phyloP scores from a whole-genome alignment of 2,888 invertebrate genomes.

The Tetrapedia diversipes region DNA sequence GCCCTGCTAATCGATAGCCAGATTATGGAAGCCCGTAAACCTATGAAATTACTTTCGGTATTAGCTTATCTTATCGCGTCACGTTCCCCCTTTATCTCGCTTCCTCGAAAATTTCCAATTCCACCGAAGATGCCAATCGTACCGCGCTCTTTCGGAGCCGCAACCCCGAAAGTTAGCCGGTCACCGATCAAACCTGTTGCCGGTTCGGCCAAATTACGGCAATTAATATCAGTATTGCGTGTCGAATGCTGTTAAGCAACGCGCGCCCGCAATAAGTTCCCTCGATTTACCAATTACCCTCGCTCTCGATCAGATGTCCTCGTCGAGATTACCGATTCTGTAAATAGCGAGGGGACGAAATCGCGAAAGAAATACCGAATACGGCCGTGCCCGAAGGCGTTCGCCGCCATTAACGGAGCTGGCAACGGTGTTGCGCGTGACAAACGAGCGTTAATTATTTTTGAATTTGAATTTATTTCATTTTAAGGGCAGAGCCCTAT shows the following conservation, averaged over 20 bases:
- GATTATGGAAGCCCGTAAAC: constrained; percentile 44
- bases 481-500: too few species aligned
- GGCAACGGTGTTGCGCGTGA: too few species aligned
- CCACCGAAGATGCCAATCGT: background rate
- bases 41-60: constrained; percentile 19
- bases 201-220: constrained; percentile 33
- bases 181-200: constrained; percentile 53
- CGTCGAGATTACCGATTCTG: background rate
- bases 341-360: background rate
- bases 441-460: too few species aligned
- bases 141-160: background rate
- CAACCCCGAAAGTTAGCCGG: background rate
- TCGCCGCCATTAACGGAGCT: background rate
- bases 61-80: constrained; percentile 34
- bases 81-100: background rate
- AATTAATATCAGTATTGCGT: constrained; percentile 53
- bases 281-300: constrained; percentile 5
- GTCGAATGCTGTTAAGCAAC: constrained; percentile 19
- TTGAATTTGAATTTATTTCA: too few species aligned
- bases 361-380: too few species aligned
- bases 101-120: constrained; percentile 7
- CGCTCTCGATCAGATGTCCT: background rate
- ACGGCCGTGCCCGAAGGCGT: too few species aligned
- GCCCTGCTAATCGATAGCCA: constrained; percentile 28
- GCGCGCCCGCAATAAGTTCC: constrained; percentile 14